A percentile compares a stretch with the other conserved stretches of the same genome.
Conservation (phyloP, 1,140 invertebrate species). For the Adoxophyes honmai region DNA sequence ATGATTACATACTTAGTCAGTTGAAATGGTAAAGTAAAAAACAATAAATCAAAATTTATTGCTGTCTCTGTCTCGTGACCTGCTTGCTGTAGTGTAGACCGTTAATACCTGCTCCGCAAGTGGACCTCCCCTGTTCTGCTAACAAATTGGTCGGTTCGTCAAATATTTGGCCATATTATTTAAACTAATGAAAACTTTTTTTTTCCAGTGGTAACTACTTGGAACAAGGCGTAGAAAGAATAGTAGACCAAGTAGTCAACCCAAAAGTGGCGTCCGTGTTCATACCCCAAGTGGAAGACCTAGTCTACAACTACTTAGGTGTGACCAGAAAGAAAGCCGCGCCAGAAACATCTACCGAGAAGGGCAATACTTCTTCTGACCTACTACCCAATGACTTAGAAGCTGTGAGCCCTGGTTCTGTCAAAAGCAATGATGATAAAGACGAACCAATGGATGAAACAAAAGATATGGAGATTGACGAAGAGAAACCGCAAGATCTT, state of each 20-base stretch:
- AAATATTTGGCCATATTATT: too few relatives aligned
- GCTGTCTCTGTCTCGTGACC: too few relatives aligned
- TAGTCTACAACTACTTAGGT: conserved; percentile 92
- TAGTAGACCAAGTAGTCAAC: conserved; percentile 97
- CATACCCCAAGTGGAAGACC: conserved; percentile 92
- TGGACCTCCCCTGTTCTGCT: too few relatives aligned
- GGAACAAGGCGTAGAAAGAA: conserved; percentile 91
- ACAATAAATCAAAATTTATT: too few relatives aligned
- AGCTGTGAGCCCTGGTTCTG: conserved; percentile 87
- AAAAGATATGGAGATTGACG: conserved; percentile 48
- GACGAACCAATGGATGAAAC: conserved; percentile 52
- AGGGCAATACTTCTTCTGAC: conserved; percentile 61
- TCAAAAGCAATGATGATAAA: conserved; percentile 77
- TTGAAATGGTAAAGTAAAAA: too few relatives aligned
- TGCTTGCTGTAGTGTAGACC: too few relatives aligned
- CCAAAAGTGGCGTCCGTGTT: conserved; percentile 93
- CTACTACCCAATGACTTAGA: conserved; percentile 86
- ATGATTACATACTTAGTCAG: too few relatives aligned
- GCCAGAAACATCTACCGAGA: conserved; percentile 53
- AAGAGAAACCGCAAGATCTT: conserved; percentile 78
- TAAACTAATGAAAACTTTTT: conserved; percentile 20
- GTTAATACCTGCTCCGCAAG: too few relatives aligned
- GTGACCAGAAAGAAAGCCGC: conserved; percentile 74
- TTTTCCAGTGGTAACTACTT: conserved; percentile 86
- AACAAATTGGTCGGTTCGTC: too few relatives aligned